Base-by-base conservation (phyloP, 2,113 vertebrate species). In the Notothenia coriiceps region DNA sequence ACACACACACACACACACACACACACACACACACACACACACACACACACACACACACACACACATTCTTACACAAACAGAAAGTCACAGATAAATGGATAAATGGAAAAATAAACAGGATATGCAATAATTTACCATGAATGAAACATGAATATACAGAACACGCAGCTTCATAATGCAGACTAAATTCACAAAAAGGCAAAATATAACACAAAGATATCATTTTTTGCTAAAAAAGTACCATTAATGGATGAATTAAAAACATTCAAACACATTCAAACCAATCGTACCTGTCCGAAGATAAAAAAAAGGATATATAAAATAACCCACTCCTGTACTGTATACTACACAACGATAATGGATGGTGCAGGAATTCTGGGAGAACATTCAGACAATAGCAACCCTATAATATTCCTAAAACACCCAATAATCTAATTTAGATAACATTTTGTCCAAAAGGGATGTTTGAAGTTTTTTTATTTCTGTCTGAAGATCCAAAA, bases 31-130 rank as follows among this genome's bases (percentile, higher is more conserved):
- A 25, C 25, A 25, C 25, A 25, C 25, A 2, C 2, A 25, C 50
- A 54, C 20, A 29, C 35, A 56, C 10, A 55, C 50, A 65, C 25
- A 44, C 57, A 71, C 59, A 57, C 60, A 49, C 35, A 57, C 40
- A 50, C 33, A 74, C 25, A 65, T 47, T 51, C 40, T 40, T 13
- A 67, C 10, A 46, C 60, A 62, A 4, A 77, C 61, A 66, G n/a
- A 17, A 50, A 78, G 20, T 47, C 43, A 10, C 68, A 80, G 54
- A 85, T 51, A 40, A 20, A 82, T 68, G 54, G 33, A 49, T 51
- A 40, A 20, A 82, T 68, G 54, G 33, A 49, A 5, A 75, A 67
- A 66, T 63, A 47, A 79, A 47, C 51, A 77, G 25, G 60, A 71
- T 25, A 18, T 52, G 10, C 18, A 67, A 44, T 29, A 47, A 72